phyloP scores from a whole-genome alignment of 2,888 invertebrate species.

The Acleris sparsana region DNA sequence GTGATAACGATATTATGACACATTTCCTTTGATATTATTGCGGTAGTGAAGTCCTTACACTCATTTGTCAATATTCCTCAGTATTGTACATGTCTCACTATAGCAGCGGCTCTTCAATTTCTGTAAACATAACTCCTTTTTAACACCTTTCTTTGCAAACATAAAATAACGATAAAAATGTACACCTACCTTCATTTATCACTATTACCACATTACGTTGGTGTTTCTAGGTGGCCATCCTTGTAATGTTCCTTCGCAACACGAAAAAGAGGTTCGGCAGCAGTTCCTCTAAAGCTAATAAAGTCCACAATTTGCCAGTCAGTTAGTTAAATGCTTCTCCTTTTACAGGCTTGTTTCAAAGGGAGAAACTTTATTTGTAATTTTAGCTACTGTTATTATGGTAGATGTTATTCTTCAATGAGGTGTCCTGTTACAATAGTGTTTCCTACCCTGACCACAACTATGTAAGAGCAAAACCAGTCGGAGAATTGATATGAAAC shows the following conservation, averaged over 20 bases:
- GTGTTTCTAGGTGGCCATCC: neutral
- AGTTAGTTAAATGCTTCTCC: too few relatives aligned
- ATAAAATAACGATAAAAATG: conserved; percentile 9
- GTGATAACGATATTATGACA: conserved; percentile 26
- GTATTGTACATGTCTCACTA: neutral
- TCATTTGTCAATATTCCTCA: neutral
- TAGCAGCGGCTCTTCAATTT: conserved; percentile 5
- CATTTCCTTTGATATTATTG: conserved; percentile 24
- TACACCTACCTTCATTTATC: conserved; percentile 5
- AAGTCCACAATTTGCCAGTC: too few relatives aligned
- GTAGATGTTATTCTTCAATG: neutral
- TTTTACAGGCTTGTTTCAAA: too few relatives aligned
- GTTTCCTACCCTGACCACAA: conserved; percentile 15
- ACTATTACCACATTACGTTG: neutral
- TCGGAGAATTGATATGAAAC: neutral
- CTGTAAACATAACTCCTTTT: conserved; percentile 16
- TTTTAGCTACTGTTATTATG: neutral
- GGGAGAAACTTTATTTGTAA: neutral
- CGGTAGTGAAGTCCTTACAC: neutral
- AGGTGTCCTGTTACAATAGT: neutral
- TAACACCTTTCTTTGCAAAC: conserved; percentile 26
- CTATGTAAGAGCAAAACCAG: conserved; percentile 9
- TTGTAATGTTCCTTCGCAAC: neutral
- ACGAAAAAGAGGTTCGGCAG: neutral
- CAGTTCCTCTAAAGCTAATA: too few relatives aligned